phyloP scores from a whole-genome alignment of 1,140 invertebrate species.

The Drosophila seguyi region DNA sequence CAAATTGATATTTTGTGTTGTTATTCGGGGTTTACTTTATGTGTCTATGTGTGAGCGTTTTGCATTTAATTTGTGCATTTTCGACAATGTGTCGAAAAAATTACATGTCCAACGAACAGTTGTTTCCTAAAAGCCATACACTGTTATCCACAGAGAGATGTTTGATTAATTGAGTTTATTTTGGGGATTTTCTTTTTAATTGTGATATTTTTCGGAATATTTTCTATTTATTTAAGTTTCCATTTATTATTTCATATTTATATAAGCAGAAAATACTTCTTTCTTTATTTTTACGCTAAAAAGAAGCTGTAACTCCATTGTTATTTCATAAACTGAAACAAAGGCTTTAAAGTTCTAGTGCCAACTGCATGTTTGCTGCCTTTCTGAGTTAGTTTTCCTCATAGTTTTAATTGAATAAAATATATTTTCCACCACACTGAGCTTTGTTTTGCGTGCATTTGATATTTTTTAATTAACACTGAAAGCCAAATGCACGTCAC shows the following conservation, averaged over 20 bases:
- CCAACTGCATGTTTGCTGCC: not conserved
- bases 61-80: conserved; percentile 33
- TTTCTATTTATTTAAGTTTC: not conserved
- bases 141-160: not conserved
- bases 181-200: not conserved
- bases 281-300: too few species aligned
- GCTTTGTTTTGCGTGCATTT: not conserved
- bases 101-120: conserved; percentile 17
- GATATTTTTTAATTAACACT: conserved; percentile 18
- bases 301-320: not conserved
- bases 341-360: not conserved
- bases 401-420: conserved; percentile 4
- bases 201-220: not conserved
- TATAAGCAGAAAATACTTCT: not conserved
- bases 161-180: conserved; percentile 7
- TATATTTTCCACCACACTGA: not conserved
- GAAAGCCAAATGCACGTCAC: not conserved
- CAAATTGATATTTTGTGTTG: conserved; percentile 44
- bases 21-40: conserved; percentile 1
- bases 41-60: conserved; percentile 12
- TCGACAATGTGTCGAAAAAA: conserved; percentile 31
- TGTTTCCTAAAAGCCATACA: not conserved
- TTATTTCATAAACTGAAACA: not conserved
- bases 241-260: not conserved
- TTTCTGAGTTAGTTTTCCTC: not conserved